Conservation (phyloP, 2,888 invertebrate species). For the Archips crataeganus region DNA sequence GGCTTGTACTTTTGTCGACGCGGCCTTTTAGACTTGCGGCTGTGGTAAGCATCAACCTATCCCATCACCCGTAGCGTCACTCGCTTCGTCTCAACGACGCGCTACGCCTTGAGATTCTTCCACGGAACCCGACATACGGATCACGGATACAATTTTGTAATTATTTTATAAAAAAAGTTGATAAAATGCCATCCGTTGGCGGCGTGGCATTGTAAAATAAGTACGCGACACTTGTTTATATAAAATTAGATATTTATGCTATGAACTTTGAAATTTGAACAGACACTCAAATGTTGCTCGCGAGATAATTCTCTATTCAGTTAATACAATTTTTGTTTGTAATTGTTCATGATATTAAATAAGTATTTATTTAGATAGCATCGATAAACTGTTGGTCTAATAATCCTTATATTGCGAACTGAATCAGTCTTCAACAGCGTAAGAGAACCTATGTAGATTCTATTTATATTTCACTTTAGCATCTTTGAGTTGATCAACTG, state of each 20-base stretch:
- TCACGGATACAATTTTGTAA: slow-evolving; percentile 41
- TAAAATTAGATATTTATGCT: slow-evolving; percentile 57
- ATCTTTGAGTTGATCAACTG: neutral
- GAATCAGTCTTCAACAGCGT: neutral
- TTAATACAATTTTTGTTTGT: slow-evolving; percentile 59
- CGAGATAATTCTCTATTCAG: slow-evolving; percentile 47
- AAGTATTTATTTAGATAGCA: slow-evolving; percentile 81
- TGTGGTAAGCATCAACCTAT: slow-evolving; percentile 49
- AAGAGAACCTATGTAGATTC: no score
- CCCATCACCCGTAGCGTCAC: slow-evolving; percentile 20
- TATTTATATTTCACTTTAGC: no score
- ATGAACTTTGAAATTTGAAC: slow-evolving; percentile 48
- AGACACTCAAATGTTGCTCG: slow-evolving; percentile 35
- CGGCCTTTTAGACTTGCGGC: slow-evolving; percentile 43
- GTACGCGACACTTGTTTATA: slow-evolving; percentile 50
- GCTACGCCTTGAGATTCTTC: slow-evolving; percentile 45
- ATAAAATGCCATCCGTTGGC: slow-evolving; percentile 25
- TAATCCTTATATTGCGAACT: slow-evolving; percentile 1
- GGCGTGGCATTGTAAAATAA: slow-evolving; percentile 29
- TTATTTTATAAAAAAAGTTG: slow-evolving; percentile 27
- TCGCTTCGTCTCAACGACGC: slow-evolving; percentile 26
- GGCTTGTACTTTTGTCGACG: slow-evolving; percentile 56
- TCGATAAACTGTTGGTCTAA: slow-evolving; percentile 45
- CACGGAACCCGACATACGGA: slow-evolving; percentile 30
- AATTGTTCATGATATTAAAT: slow-evolving; percentile 77